A percentile compares a stretch with the other conserved stretches of the same genome.
These are phyloP conservation scores for Microtus pennsylvanicus DNA, from an alignment of 2,113 vertebrate species.

Conservation along the genomic window DNA sequence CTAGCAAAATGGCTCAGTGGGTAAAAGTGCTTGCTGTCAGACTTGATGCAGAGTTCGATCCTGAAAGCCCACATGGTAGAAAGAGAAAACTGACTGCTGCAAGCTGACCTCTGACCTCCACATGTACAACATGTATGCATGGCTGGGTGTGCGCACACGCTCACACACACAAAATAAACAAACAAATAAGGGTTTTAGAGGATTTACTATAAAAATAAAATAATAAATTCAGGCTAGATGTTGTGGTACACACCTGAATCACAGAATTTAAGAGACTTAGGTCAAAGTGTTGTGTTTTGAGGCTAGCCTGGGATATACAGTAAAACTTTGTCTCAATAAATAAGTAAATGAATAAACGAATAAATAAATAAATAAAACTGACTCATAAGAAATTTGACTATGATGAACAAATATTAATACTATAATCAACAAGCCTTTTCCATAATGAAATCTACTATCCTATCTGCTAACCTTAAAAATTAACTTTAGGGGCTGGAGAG, in stretches of 20 bases:
- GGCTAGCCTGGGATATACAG: neutral
- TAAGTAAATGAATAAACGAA: neutral
- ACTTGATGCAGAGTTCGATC: neutral
- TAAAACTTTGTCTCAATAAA: neutral
- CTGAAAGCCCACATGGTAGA: no score
- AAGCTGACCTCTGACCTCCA: neutral
- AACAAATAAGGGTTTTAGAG: neutral
- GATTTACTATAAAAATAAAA: neutral
- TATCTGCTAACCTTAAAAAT: neutral
- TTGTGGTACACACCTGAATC: neutral
- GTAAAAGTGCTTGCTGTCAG: neutral
- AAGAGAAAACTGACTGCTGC: no score
- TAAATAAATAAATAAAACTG: neutral
- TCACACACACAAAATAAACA: neutral
- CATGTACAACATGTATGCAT: no score
- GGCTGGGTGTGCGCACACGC: no score
- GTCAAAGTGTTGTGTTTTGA: neutral
- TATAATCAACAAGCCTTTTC: conserved; percentile 34
- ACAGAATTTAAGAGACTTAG: neutral
- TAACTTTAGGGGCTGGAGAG: neutral
- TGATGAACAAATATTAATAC: neutral
- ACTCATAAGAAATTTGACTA: neutral
- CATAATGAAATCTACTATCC: neutral
- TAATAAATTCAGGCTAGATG: neutral
- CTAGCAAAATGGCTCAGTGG: neutral